phyloP scores from a whole-genome alignment of 2,797 vertebrate genomes.

The Coregonus suidteri region DNA sequence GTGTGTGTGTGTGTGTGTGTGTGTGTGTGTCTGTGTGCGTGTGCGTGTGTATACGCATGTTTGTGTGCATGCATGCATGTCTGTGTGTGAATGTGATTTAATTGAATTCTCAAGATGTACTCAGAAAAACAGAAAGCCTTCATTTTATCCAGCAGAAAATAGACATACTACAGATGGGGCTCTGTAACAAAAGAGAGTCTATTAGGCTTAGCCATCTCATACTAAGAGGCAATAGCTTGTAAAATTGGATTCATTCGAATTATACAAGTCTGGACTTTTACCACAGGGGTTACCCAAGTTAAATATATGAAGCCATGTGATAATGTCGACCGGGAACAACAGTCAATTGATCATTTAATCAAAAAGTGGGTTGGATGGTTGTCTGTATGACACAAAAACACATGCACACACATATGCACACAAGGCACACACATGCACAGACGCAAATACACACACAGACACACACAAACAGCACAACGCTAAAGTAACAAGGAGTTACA shows the following conservation, averaged over 20 bases:
- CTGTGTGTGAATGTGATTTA: neutral
- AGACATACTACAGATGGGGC: neutral
- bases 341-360: neutral
- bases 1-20: too few species aligned
- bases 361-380: neutral
- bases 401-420: neutral
- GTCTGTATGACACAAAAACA: neutral
- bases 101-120: neutral
- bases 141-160: too few species aligned
- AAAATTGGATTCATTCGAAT: neutral
- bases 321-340: neutral
- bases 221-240: neutral
- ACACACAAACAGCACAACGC: neutral
- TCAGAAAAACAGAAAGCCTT: neutral
- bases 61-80: neutral
- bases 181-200: neutral
- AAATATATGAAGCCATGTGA: neutral
- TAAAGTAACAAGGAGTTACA: neutral
- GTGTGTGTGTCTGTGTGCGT: too few species aligned
- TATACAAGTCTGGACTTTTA: neutral
- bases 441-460: neutral
- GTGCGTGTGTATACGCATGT: too few species aligned
- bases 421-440: neutral
- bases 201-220: neutral
- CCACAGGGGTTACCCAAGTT: neutral